Evolutionary conservation across 2,113 vertebrate genomes (phyloP).

Genomic region (Otolemur garnettii): DNA sequence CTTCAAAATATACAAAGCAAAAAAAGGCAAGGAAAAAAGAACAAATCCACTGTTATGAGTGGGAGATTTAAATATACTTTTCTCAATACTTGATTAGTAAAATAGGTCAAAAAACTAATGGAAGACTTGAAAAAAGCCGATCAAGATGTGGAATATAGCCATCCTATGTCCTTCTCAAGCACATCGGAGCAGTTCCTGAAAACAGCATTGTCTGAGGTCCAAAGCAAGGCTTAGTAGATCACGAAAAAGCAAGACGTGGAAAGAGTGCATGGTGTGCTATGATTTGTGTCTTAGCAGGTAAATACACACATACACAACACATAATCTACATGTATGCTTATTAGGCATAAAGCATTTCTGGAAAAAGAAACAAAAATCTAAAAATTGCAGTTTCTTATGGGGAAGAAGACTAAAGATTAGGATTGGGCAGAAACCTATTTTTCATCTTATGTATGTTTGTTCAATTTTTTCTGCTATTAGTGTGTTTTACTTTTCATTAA

Average conservation of each 20-base stretch:
- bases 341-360: not conserved
- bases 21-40: not conserved
- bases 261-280: not conserved
- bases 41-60: not conserved
- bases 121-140: not conserved
- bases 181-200: not conserved
- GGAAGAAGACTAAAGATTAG: not conserved
- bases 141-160: not conserved
- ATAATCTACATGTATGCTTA: not conserved
- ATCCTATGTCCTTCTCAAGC: not conserved
- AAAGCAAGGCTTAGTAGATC: not conserved
- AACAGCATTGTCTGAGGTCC: not conserved
- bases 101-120: not conserved
- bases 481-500: slow-evolving; percentile 31
- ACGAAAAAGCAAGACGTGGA: not conserved
- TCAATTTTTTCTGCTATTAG: not conserved
- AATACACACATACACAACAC: not conserved
- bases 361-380: not conserved
- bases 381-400: not conserved
- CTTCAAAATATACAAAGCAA: not conserved
- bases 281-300: not conserved
- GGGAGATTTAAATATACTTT: not conserved
- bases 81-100: not conserved
- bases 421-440: not conserved
- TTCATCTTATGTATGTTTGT: not conserved